Evolutionary conservation across 2,888 invertebrate genomes (phyloP), one percentile per base, ranked within the genome.

Genomic region (Lapara coniferarum): DNA sequence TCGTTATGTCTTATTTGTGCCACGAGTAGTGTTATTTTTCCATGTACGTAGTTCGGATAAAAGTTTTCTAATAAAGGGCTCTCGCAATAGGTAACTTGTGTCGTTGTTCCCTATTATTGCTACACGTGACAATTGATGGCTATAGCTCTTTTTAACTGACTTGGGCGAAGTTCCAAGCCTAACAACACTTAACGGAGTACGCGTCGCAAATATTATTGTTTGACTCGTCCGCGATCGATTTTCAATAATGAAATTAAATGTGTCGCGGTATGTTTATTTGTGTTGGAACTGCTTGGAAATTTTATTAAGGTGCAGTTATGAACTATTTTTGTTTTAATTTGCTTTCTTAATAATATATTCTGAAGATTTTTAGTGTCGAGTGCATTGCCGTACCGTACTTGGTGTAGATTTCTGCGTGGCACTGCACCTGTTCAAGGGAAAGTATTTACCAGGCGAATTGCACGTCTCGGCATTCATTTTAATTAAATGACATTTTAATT

Each of bases 51-150:
- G 72, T 70, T 77, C 75, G 82, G 84, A 83, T 81, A 83, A 89
- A 93, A 93, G 89, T 93, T 93, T 93, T 93, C 92, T 90, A 93
- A 93, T 93, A 93, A 93, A 91, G 86, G 88, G 83, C 83, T 82
- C 85, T 85, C 84, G 85, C 88, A 81, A 89, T 88, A 88, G 87
- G 84, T 85, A 87, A 89, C 87, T 88, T 91, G 85, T 81, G 82
- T 77, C 78, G 82, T 85, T 85, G 85, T 85, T 82, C 77, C 75
- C 85, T 84, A 85, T 93, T 93, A 93, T 92, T 92, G 89, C 89
- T 88, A 86, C 88, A 83, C 89, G 91, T 92, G 92, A 91, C 93
- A 93, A 93, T 93, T 92, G 92, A 93, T 93, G 88, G 84, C 85
- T 79, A 90, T 89, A 85, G 89, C 84, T 89, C 87, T 89, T 90